Evolutionary conservation across 2,797 vertebrate species (phyloP).

Genomic region (Urocyon cinereoargenteus): DNA sequence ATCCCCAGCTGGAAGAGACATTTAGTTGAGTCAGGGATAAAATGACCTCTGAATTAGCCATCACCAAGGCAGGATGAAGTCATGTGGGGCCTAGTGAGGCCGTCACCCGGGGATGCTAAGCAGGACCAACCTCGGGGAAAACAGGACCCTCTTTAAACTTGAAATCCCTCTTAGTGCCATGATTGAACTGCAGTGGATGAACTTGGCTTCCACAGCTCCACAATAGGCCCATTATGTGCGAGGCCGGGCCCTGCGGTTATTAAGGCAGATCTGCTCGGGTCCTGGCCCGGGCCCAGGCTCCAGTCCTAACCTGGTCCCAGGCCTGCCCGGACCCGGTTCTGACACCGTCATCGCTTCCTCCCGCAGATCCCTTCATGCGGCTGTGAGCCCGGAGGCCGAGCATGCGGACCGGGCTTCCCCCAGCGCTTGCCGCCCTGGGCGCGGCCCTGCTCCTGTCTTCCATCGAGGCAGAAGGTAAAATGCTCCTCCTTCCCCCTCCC

Average conservation of each 20-base stretch:
- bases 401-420: slow-evolving; percentile 94
- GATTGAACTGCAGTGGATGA: slow-evolving; percentile 55
- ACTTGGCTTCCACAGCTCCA: slow-evolving; percentile 67
- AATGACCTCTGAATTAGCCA: slow-evolving; percentile 85
- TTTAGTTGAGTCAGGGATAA: slow-evolving; percentile 83
- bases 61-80: slow-evolving; percentile 82
- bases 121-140: slow-evolving; percentile 37
- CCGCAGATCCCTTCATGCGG: slow-evolving; percentile 93
- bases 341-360: slow-evolving; percentile 76
- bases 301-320: slow-evolving; percentile 80
- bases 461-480: slow-evolving; percentile 95
- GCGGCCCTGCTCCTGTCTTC: slow-evolving; percentile 91
- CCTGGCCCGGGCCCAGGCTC: slow-evolving; percentile 72
- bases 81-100: slow-evolving; percentile 72
- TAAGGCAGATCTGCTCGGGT: slow-evolving; percentile 62
- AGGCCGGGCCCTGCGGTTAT: slow-evolving; percentile 66
- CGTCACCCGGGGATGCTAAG: slow-evolving; percentile 25
- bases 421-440: slow-evolving; percentile 90
- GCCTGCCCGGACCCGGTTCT: slow-evolving; percentile 17
- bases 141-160: slow-evolving; percentile 77
- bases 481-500: slow-evolving; percentile 59
- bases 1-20: slow-evolving; percentile 87
- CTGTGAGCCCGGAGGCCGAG: slow-evolving; percentile 89
- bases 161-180: slow-evolving; percentile 10
- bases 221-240: slow-evolving; percentile 75